Evolutionary conservation across 2,113 vertebrate species (phyloP), one percentile per base, ranked within the genome.

Genomic region (Hystrix cristata): DNA sequence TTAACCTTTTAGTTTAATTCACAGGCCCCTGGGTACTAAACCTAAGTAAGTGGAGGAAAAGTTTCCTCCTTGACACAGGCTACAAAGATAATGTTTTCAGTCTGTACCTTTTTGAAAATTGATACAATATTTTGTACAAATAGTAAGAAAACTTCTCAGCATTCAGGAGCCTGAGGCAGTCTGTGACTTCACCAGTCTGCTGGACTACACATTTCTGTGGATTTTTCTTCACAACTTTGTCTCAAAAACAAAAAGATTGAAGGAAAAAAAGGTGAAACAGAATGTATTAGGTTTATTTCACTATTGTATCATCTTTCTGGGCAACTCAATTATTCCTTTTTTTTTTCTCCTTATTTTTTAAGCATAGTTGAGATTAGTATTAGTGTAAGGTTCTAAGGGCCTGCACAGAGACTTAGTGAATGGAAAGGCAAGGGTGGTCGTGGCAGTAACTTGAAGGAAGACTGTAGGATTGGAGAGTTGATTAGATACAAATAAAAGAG

Each of bases 251-350:
- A 19, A 38, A 57, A 62, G 87, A 55, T 43, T 59, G n/a, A 5
- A 46, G 78, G 34, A 90, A 64, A 80, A 34, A 7, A 81, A 60
- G 60, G 23, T 86, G 31, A 85, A 96, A 11, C 31, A 53, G 87
- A 67, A 87, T 87, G 9, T 3, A 34, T 93, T 95, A 74, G 48
- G 72, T 83, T 90, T 88, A 76, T 69, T 96, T 97, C 51, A 95
- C 10, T 80, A 9, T 23, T 84, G 27, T 59, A 55, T 85, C 72
- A 86, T 87, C 31, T 62, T 84, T 90, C 38, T 95, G 81, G 78
- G 19, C 67, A 90, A 51, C 29, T 59, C 51, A 85, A 55, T 94
- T 21, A 25, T 83, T 93, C n/a, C 87, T 72, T 51, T 18, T 14
- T 91, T 90, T 94, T 94, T 31, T 71, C 76, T 62, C 29, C 80